Percentiles rank a stretch among this genome's conserved stretches.
Conservation (phyloP, 2,888 invertebrate species). For the Beris chalybata region DNA sequence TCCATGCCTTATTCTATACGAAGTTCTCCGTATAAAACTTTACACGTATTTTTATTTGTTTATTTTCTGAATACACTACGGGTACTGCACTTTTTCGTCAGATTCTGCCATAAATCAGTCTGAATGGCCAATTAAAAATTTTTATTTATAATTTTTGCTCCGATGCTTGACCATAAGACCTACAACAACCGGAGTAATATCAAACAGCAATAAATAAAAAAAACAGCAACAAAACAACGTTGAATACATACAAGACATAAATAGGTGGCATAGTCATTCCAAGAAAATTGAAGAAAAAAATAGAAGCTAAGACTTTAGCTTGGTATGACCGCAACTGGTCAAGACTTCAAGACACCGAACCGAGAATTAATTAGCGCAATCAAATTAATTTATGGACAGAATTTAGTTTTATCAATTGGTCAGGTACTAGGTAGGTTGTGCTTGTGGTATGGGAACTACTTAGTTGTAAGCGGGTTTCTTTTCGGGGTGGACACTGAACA, state of each 20-base stretch:
- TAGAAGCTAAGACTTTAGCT: background rate
- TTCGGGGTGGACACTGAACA: too few species aligned
- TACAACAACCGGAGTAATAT: background rate
- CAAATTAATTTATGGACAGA: constrained; percentile 37
- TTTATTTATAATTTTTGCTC: constrained; percentile 29
- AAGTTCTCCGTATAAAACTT: background rate
- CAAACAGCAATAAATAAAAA: constrained; percentile 3
- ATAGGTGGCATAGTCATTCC: background rate
- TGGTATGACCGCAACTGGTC: background rate
- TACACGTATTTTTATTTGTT: background rate
- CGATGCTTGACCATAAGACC: constrained; percentile 2
- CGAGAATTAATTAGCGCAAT: constrained; percentile 38
- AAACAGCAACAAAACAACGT: background rate
- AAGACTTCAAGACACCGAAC: constrained; percentile 18
- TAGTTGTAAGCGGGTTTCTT: too few species aligned
- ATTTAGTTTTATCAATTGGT: constrained; percentile 37
- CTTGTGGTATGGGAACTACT: too few species aligned
- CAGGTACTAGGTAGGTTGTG: background rate
- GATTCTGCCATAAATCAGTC: constrained; percentile 41
- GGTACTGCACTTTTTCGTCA: constrained; percentile 4
- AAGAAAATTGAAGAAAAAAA: constrained; percentile 6
- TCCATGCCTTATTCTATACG: constrained; percentile 5
- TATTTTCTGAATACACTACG: background rate
- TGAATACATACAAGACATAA: constrained; percentile 4
- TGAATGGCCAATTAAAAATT: constrained; percentile 42